Evolutionary conservation across 2,797 vertebrate genomes (phyloP).

Genomic region (Gorsachius magnificus): DNA sequence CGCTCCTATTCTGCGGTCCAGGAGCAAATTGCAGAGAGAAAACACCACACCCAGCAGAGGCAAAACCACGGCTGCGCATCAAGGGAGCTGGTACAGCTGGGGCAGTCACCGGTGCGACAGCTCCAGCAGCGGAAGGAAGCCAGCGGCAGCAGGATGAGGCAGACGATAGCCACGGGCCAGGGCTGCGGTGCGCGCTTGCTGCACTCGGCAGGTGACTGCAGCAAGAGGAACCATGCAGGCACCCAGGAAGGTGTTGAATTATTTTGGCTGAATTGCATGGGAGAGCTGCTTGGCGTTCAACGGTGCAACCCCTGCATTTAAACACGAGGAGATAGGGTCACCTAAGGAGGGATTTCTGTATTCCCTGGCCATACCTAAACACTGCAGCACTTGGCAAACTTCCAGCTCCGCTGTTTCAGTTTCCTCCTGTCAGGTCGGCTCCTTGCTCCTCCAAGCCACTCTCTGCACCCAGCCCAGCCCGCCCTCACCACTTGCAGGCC

Average conservation of each 20-base stretch:
- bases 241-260: neutral
- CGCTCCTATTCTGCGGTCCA: neutral
- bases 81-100: fast-evolving
- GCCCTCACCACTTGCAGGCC: fast-evolving
- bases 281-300: neutral
- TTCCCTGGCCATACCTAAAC: neutral
- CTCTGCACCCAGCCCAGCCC: neutral
- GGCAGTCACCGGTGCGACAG: fast-evolving
- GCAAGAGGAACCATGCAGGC: neutral
- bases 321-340: neutral
- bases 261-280: neutral
- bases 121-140: neutral
- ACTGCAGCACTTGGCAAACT: neutral
- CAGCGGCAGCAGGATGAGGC: neutral
- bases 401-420: neutral
- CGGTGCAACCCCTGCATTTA: neutral
- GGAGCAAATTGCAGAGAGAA: neutral
- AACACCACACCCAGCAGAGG: neutral
- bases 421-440: neutral
- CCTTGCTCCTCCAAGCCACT: neutral
- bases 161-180: fast-evolving
- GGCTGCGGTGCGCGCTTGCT: neutral
- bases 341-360: neutral
- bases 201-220: neutral
- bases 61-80: fast-evolving